phyloP scores from a whole-genome alignment of 1,140 invertebrate genomes.

The Battus philenor region DNA sequence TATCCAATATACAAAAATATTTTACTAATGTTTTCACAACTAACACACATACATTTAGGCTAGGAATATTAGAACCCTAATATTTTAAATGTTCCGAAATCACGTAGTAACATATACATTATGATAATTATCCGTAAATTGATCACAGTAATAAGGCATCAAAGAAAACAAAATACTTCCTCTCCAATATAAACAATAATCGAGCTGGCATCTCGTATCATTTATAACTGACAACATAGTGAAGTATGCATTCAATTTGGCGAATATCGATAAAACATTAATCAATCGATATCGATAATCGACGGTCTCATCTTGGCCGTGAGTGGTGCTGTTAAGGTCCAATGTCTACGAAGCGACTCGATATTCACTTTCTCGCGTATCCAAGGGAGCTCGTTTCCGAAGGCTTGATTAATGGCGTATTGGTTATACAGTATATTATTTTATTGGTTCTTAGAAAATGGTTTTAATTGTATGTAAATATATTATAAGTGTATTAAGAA shows the following conservation, averaged over 20 bases:
- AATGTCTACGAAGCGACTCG: neutral
- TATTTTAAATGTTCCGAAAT: too few species aligned
- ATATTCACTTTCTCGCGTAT: conserved; percentile 10
- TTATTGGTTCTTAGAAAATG: too few species aligned
- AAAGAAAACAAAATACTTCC: neutral
- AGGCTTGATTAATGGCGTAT: conserved; percentile 14
- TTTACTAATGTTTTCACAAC: too few species aligned
- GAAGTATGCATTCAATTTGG: conserved; percentile 12
- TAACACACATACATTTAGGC: too few species aligned
- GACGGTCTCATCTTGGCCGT: conserved; percentile 5
- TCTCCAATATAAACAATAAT: neutral
- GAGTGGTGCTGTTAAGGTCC: neutral
- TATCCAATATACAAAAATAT: too few species aligned
- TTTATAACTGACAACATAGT: conserved; percentile 5
- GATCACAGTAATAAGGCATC: too few species aligned
- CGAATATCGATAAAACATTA: conserved; percentile 9
- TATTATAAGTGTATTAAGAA: too few species aligned
- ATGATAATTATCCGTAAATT: too few species aligned
- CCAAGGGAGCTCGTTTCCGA: conserved; percentile 13
- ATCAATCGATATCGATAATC: conserved; percentile 13
- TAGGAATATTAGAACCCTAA: too few species aligned
- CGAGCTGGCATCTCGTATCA: conserved; percentile 7
- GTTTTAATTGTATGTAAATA: too few species aligned
- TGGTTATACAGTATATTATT: conserved; percentile 8
- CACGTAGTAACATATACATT: too few species aligned